Evolutionary conservation across 2,888 invertebrate species (phyloP), one percentile per base, ranked within the genome.

Genomic region (Auanema freiburgensis): DNA sequence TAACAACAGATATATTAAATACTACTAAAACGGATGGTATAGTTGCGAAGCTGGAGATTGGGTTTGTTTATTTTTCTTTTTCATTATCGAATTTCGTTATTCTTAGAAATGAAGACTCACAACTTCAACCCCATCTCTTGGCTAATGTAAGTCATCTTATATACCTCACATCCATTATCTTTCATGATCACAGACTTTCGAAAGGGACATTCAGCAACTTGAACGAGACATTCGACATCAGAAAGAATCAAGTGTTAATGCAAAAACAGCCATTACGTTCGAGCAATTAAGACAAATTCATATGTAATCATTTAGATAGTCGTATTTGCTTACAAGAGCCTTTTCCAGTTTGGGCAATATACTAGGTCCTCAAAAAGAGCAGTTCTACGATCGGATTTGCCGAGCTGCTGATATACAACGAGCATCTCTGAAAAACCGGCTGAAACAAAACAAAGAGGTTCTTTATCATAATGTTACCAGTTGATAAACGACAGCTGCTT

Each of bases 361-460:
- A 11, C 59, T 76, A 24, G 76, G 76, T 1, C 70, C 73, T 10
- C 66, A 67, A 16, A 76, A 71, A 57, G 76, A 76, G 25, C 10
- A 51, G 0, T 71, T 76, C 46, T 76, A 65, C 59, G 74, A 74
- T 46, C 40, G 76, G 24, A 71, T 76, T n/a, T 76, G 76, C 40
- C 58, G 73, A 2, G 73, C 74, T 2, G 76, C 76, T 5, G 74
- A 72, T 14, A 76, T 76, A 52, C 76, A 76, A 53, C 57, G 67
- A 46, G 76, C 76, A 1, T 74, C 74, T 0, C 54, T 76, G 49
- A 76, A 74, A 62, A 76, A 74, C 63, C 59, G 76, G 18, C 55
- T 76, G 52, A 76, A 72, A 53, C 73, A 73, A 23, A 76, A 76
- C 44, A 74, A 67, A 46, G 71, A 76, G 52, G 69, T 69, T n/a